Percentiles rank a stretch among this genome's conserved stretches.
These are phyloP conservation scores for Drosophila colorata DNA, from an alignment of 2,888 invertebrate genomes.

Conservation along the genomic window DNA sequence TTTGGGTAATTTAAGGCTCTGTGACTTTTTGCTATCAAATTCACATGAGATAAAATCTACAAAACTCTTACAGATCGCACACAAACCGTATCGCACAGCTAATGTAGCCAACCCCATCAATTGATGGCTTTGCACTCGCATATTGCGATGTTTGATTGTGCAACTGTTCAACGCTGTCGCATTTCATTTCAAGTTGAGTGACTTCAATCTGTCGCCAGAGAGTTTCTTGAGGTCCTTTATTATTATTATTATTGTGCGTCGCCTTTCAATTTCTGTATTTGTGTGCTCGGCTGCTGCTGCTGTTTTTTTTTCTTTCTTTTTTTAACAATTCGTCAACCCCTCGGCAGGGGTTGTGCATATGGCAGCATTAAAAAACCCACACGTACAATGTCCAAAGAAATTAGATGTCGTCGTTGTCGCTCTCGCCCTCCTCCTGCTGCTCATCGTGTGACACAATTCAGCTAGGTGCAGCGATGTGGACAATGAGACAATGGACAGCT, in stretches of 20 bases:
- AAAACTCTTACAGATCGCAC: not conserved
- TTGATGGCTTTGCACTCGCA: conserved; percentile 31
- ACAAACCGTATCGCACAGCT: conserved; percentile 6
- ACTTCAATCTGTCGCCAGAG: conserved; percentile 84
- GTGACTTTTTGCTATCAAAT: not conserved
- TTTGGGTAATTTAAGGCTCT: too few relatives aligned
- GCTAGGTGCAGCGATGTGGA: conserved; percentile 69
- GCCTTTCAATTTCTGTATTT: conserved; percentile 41
- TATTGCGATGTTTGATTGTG: conserved; percentile 75
- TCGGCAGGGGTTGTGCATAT: conserved; percentile 83
- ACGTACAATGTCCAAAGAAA: conserved; percentile 79
- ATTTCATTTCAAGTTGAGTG: conserved; percentile 84
- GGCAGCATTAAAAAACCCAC: conserved; percentile 84
- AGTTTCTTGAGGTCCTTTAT: conserved; percentile 71
- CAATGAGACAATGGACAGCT: conserved; percentile 70
- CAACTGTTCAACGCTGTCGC: conserved; percentile 81
- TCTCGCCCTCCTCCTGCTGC: conserved; percentile 6
- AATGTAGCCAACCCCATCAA: conserved; percentile 18
- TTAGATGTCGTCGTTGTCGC: conserved; percentile 64
- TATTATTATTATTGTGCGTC: conserved; percentile 48
- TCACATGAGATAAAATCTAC: too few relatives aligned
- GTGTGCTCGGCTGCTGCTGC: conserved; percentile 33
- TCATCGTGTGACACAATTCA: conserved; percentile 79
- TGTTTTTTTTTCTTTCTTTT: conserved; percentile 29
- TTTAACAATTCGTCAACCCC: conserved; percentile 62